Base-by-base conservation (phyloP, 2,113 vertebrate genomes). In the Neomonachus schauinslandi region DNA sequence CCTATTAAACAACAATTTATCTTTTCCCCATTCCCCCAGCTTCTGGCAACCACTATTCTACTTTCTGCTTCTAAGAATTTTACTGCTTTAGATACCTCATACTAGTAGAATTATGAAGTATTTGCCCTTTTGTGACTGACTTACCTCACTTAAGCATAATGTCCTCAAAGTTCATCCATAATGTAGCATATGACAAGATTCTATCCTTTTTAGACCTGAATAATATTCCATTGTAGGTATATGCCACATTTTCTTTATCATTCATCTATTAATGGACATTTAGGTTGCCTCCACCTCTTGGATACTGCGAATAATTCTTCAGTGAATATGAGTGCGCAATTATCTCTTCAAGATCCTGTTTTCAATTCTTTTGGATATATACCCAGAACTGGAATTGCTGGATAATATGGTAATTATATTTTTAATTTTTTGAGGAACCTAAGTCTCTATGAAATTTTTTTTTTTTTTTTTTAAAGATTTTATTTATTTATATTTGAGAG, bases 401-500 rank as follows among this genome's bases (percentile, higher is more conserved):
- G 42, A 71, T 89, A 14, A 84, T 33, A 79, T 79, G 53, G 28
- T 39, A 77, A 84, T 61, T 76, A n/a, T 55, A 36, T 96, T 77
- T 91, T 83, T 71, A 91, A 97, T 67, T 76, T 86, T 93, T 69
- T 59, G 65, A 91, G 81, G 13, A 82, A 69, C 2, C 9, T 71
- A 69, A 57, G 31, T 89, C 42, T 84, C 59, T 72, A 7, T 82
- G 16, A 95, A 57, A 74, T 72, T 61, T 93, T 87, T 42, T n/a
- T n/a, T n/a, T n/a, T n/a, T n/a, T n/a, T n/a, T n/a, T n/a, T n/a
- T n/a, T n/a, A n/a, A n/a, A n/a, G n/a, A n/a, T n/a, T n/a, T n/a
- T n/a, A n/a, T n/a, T n/a, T n/a, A n/a, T n/a, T n/a, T n/a, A n/a
- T n/a, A n/a, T n/a, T n/a, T n/a, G n/a, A n/a, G n/a, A n/a, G n/a